phyloP scores from a whole-genome alignment of 2,797 vertebrate species.

The Okamejei kenojei region DNA sequence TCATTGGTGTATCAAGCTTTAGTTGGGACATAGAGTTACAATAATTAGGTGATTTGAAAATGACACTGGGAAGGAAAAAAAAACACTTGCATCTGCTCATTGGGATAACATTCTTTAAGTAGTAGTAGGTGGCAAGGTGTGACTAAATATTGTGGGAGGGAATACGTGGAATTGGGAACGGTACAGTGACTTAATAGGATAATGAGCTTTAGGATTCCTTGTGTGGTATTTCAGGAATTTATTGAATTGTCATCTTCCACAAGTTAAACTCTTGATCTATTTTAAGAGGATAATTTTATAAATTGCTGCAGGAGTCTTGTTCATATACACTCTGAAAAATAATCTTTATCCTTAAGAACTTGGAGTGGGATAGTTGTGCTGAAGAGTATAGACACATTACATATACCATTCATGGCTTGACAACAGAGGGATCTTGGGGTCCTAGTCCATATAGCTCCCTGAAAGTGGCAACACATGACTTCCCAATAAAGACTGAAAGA shows the following conservation, averaged over 20 bases:
- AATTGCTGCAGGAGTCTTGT: not conserved
- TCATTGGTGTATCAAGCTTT: too few species aligned
- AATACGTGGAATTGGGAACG: too few species aligned
- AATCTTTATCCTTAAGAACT: too few species aligned
- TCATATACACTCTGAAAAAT: not conserved
- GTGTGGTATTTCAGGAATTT: not conserved
- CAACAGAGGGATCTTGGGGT: too few species aligned
- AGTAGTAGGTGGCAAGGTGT: too few species aligned
- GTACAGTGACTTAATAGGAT: too few species aligned
- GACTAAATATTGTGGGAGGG: not conserved
- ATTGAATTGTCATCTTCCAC: not conserved
- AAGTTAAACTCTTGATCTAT: not conserved
- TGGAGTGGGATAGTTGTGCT: too few species aligned
- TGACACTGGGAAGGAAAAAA: not conserved
- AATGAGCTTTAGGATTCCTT: not conserved
- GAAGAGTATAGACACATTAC: too few species aligned
- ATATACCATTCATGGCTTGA: too few species aligned
- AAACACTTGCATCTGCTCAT: not conserved
- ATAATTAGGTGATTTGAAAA: not conserved
- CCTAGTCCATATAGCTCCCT: too few species aligned
- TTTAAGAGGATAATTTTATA: not conserved
- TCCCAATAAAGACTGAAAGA: not conserved
- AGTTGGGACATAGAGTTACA: not conserved
- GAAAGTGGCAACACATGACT: not conserved
- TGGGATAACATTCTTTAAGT: not conserved